Evolutionary conservation across 2,797 vertebrate genomes (phyloP), one percentile per base, ranked within the genome.

Genomic region (Gastrophryne carolinensis): DNA sequence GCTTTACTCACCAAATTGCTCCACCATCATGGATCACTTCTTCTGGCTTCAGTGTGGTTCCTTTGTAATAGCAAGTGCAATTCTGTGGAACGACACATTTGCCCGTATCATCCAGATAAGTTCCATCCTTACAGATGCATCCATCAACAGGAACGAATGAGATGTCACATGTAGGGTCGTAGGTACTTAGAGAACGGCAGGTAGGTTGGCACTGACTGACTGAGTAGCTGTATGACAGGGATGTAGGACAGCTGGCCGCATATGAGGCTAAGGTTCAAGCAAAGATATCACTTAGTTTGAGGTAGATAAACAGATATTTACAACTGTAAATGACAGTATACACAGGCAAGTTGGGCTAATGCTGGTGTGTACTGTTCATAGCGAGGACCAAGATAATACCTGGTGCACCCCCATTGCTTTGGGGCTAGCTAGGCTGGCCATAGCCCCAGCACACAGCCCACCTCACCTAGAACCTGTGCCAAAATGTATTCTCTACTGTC

Each of bases 21-120:
- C 90, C 92, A 0, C 89, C 87, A 30, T 92, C 91, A 0, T 83
- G 89, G 72, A 94, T 44, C 0, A 92, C 88, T 82, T 96, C 88
- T 72, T 92, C 93, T 0, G 87, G 86, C 71, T 87, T 87, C 50
- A 96, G 75, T 12, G 85, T 71, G 0, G 72, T 82, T 62, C 90
- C 93, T 64, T 90, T 82, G 72, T 90, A 82, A 79, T 94, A 95
- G 75, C 95, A 97, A 58, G 95, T 90, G 70, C 95, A 96, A 69
- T 79, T 83, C n/a, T 81, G 12, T 8, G 89, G 81, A 0, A 82
- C 79, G 24, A 97, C 92, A 52, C 95, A 97, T 75, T 86, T 89
- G 49, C 92, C 92, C 0, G 27, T 74, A 0, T 95, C 89, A 2
- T 94, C 89, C 83, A 94, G 80, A 75, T 89, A 96, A 7, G 88